phyloP scores from a whole-genome alignment of 2,797 vertebrate genomes.

The Triplophysa bombifrons region DNA sequence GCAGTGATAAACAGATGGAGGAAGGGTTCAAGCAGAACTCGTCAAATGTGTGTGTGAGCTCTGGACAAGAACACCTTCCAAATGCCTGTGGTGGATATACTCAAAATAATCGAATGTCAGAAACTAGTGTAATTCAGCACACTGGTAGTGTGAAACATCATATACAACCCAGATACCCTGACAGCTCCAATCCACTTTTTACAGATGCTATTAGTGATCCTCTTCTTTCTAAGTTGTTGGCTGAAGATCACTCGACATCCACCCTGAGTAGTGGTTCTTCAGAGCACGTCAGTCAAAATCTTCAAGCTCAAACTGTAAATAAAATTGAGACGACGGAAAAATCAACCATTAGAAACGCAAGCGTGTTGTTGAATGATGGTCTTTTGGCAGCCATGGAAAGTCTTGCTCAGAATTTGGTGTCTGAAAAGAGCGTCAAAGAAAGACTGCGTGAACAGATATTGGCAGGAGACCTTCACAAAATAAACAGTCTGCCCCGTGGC shows the following conservation, averaged over 20 bases:
- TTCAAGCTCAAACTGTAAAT: slow-evolving; percentile 71
- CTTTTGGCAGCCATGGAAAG: slow-evolving; percentile 68
- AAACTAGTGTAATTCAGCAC: slow-evolving; percentile 76
- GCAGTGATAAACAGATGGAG: slow-evolving; percentile 75
- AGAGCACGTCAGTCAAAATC: slow-evolving; percentile 74
- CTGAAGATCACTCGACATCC: slow-evolving; percentile 70
- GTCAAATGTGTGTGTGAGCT: slow-evolving; percentile 76
- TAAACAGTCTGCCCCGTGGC: slow-evolving; percentile 58
- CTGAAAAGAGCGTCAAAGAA: slow-evolving; percentile 75
- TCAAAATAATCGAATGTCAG: slow-evolving; percentile 60
- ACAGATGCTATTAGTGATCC: slow-evolving; percentile 71
- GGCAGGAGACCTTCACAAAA: slow-evolving; percentile 72
- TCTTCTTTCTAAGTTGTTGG: slow-evolving; percentile 74
- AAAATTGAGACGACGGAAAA: slow-evolving; percentile 70
- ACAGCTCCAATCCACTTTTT: slow-evolving; percentile 74
- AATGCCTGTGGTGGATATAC: slow-evolving; percentile 58
- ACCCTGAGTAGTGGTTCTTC: slow-evolving; percentile 71
- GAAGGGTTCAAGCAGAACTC: slow-evolving; percentile 85
- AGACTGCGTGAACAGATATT: slow-evolving; percentile 78
- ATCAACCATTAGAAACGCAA: slow-evolving; percentile 62
- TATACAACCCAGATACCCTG: slow-evolving; percentile 70
- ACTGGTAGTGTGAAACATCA: slow-evolving; percentile 70
- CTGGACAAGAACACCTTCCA: slow-evolving; percentile 73
- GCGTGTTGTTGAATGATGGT: slow-evolving; percentile 69
- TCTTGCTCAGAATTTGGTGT: slow-evolving; percentile 77